Evolutionary conservation across 2,113 vertebrate species (phyloP).

Genomic region (Anthoscopus minutus): DNA sequence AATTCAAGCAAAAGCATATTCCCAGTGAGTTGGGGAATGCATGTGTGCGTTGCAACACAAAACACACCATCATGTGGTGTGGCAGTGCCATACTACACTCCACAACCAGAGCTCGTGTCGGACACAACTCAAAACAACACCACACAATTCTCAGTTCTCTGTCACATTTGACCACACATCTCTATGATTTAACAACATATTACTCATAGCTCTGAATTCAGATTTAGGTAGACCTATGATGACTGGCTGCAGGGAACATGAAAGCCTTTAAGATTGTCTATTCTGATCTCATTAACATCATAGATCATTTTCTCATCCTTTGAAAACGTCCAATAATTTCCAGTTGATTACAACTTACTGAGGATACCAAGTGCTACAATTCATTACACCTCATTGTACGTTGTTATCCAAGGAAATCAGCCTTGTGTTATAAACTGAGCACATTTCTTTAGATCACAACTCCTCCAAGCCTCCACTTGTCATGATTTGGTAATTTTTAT

Average conservation of each 20-base stretch:
- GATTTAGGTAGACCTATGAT: background rate
- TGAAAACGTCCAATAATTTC: background rate
- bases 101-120: background rate
- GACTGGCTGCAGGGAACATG: background rate
- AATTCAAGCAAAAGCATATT: background rate
- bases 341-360: background rate
- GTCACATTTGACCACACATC: background rate
- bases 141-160: fast-evolving
- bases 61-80: background rate
- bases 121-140: background rate
- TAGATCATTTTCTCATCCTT: background rate
- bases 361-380: background rate
- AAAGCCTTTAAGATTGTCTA: background rate
- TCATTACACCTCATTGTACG: background rate
- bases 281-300: background rate
- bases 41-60: background rate
- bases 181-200: background rate
- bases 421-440: background rate
- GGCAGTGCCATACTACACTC: background rate
- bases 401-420: background rate
- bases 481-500: background rate
- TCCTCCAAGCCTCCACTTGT: background rate
- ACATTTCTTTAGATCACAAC: background rate
- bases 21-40: background rate
- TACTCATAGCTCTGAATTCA: background rate